These are phyloP conservation scores for Schizaphis graminum DNA, from an alignment of 2,888 invertebrate genomes.

Conservation along the genomic window DNA sequence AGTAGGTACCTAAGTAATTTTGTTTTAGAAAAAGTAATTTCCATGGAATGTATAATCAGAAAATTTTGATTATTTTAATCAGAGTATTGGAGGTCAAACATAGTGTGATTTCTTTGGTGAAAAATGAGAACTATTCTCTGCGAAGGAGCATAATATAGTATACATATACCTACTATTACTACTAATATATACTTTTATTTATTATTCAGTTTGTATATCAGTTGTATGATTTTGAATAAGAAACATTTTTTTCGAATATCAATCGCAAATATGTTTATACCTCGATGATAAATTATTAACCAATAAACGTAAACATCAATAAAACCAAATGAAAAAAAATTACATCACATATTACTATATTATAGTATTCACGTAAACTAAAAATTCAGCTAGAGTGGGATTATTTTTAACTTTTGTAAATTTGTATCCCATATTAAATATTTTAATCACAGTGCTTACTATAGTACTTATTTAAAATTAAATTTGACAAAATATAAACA, in stretches of 20 bases:
- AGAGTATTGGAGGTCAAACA: background rate
- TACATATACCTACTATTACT: background rate
- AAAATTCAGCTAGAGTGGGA: background rate
- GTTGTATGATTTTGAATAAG: background rate
- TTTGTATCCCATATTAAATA: background rate
- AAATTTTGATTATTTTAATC: background rate
- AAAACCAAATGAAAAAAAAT: background rate
- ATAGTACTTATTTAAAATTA: background rate
- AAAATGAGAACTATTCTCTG: background rate
- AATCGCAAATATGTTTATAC: background rate
- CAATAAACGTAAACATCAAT: background rate
- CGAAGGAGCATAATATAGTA: background rate
- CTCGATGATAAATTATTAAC: background rate
- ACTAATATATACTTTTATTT: background rate
- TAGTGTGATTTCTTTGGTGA: background rate
- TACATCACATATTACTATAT: background rate
- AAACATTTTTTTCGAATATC: background rate
- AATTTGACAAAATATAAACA: background rate
- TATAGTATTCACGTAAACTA: background rate
- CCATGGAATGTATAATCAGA: background rate
- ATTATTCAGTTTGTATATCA: too few species aligned
- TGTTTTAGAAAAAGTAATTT: background rate
- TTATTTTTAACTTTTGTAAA: background rate
- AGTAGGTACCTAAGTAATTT: background rate
- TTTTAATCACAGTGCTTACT: background rate